Evolutionary conservation across 2,797 vertebrate species (phyloP).

Genomic region (Crypturellus tataupa): DNA sequence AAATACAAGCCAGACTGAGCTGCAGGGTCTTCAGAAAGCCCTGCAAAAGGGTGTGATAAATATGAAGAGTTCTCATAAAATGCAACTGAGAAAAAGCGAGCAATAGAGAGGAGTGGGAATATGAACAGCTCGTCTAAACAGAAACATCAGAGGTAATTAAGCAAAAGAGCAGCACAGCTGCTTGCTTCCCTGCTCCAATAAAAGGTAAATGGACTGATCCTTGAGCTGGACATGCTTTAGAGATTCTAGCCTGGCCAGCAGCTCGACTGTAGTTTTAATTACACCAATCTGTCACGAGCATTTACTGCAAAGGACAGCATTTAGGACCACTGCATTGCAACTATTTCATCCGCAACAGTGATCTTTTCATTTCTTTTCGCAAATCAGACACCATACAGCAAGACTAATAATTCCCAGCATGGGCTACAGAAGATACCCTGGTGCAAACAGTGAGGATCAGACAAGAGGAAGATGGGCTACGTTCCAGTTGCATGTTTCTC

Average conservation of each 20-base stretch:
- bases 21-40: background rate
- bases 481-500: background rate
- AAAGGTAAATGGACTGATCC: constrained; percentile 36
- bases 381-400: background rate
- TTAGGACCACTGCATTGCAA: background rate
- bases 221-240: constrained; percentile 14
- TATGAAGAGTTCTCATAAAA: background rate
- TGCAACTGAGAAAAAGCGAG: background rate
- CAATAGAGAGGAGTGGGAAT: background rate
- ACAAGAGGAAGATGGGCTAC: background rate
- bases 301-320: background rate
- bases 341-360: background rate
- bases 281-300: background rate
- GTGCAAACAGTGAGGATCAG: fast-evolving
- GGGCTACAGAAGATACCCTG: background rate
- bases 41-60: background rate
- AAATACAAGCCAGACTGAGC: background rate
- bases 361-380: background rate
- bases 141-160: constrained; percentile 12
- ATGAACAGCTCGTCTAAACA: background rate
- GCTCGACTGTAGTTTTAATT: background rate
- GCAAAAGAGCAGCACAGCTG: constrained; percentile 32
- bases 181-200: constrained; percentile 19
- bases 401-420: background rate
- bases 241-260: background rate